Evolutionary conservation across 2,888 invertebrate genomes (phyloP), one percentile per base, ranked within the genome.

Genomic region (Caradrina clavipalpis): DNA sequence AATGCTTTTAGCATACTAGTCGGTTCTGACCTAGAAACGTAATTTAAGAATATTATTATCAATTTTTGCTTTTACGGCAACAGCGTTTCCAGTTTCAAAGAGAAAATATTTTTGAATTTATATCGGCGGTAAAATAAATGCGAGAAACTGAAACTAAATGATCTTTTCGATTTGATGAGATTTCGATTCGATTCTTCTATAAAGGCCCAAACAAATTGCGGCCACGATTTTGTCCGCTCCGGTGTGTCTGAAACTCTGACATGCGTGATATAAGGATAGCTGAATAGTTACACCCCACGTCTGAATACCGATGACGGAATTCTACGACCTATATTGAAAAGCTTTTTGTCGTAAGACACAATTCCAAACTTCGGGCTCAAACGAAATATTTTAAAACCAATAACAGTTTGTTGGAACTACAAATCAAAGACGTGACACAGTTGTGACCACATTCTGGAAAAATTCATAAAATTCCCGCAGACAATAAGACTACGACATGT

Each of bases 1-100:
- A 69, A 76, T 31, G 53, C 56, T 76, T 64, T 65, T 50, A 61
- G 53, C 53, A 17, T 56, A 35, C 8, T 10, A 55, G 55, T 15
- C 26, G 22, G 42, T 42, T 50, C 11, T 68, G 69, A 75, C 47
- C 51, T 56, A 51, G 42, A 47, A 15, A 31, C 42, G 56, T 26
- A 17, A 39, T 59, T 60, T 45, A 42, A 17, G 45, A 11, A 5
- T 39, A 35, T 35, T 35, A 35, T 1, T 39, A 26, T 39, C n/a
- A 45, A 53, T 60, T 8, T 49, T 26, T n/a, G 26, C 15, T 45
- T 35, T 31, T 19, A 45, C 1, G n/a, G 7, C 5, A 6, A 49
- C 4, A 58, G 19, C 11, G 53, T 54, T 55, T 54, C 10, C 19
- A 26, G 15, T 50, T 55, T 15, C 1, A 47, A 45, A 39, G 17